A percentile compares a stretch with the other conserved stretches of the same genome.
These are phyloP conservation scores for Saturnia pavonia DNA, from an alignment of 2,888 invertebrate genomes.

Conservation along the genomic window DNA sequence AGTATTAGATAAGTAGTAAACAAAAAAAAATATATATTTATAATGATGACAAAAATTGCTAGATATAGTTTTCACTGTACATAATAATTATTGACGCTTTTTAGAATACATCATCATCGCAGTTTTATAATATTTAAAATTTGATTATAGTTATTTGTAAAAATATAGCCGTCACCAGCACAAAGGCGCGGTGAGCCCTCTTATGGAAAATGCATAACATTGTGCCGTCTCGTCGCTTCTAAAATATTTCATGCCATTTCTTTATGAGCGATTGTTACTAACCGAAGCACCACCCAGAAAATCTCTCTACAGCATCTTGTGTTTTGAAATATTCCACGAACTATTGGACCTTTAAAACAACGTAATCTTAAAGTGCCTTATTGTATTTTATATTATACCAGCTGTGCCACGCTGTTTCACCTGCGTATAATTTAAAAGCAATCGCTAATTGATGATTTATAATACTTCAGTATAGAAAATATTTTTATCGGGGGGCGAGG, in stretches of 20 bases:
- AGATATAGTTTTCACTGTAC: no score
- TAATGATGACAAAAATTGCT: no score
- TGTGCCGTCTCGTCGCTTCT: not conserved
- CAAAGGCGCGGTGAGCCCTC: not conserved
- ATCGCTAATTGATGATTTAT: no score
- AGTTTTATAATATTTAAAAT: not conserved
- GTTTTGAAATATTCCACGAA: constrained; percentile 10
- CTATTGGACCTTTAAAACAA: constrained; percentile 1
- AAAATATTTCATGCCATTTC: not conserved
- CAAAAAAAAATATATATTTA: no score
- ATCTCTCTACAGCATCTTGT: constrained; percentile 6
- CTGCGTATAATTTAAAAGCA: no score
- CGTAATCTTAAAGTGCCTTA: not conserved
- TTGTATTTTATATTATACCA: not conserved
- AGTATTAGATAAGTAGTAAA: no score
- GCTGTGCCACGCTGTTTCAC: no score
- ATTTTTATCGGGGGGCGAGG: no score
- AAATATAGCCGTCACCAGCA: not conserved
- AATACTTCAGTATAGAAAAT: no score
- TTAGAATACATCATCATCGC: not conserved
- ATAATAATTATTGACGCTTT: not conserved
- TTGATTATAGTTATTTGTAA: not conserved
- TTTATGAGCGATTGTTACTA: constrained; percentile 14
- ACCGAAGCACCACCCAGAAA: constrained; percentile 13
- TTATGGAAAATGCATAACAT: constrained; percentile 8